Conservation (phyloP, 2,797 vertebrate species). For the Antennarius maculatus region DNA sequence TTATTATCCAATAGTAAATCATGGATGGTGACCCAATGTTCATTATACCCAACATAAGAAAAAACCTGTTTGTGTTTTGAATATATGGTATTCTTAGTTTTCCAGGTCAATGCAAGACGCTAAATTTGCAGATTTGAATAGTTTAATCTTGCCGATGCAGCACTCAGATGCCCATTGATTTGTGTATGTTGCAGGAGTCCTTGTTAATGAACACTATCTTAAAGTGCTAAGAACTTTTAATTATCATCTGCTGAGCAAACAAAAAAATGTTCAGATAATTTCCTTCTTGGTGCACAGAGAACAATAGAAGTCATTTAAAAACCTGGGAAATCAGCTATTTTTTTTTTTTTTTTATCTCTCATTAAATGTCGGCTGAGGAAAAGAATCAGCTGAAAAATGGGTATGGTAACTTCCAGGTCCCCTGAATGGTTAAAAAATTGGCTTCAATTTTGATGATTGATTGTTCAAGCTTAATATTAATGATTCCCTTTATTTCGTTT, state of each 20-base stretch:
- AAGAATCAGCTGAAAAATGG: background rate
- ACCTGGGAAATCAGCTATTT: background rate
- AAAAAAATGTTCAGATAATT: background rate
- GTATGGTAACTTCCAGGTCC: background rate
- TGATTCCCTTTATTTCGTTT: background rate
- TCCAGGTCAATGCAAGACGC: background rate
- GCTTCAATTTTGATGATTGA: background rate
- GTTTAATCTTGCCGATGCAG: background rate
- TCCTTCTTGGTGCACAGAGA: background rate
- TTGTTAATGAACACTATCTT: background rate
- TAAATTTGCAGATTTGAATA: background rate
- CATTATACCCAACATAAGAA: too few relatives aligned
- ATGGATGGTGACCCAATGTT: too few relatives aligned
- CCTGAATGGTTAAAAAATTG: background rate
- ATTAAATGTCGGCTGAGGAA: background rate
- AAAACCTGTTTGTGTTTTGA: too few relatives aligned
- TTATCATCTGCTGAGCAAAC: too few relatives aligned
- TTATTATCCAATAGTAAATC: too few relatives aligned
- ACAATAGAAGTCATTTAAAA: background rate
- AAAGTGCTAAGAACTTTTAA: too few relatives aligned
- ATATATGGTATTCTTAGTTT: background rate
- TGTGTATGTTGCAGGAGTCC: background rate
- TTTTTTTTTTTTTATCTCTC: too few relatives aligned
- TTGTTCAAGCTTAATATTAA: background rate
- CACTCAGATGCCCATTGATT: background rate